Percentiles rank a stretch among this genome's conserved stretches.
Evolutionary conservation across 2,888 invertebrate genomes (phyloP).

Genomic region (Myopa testacea): DNA sequence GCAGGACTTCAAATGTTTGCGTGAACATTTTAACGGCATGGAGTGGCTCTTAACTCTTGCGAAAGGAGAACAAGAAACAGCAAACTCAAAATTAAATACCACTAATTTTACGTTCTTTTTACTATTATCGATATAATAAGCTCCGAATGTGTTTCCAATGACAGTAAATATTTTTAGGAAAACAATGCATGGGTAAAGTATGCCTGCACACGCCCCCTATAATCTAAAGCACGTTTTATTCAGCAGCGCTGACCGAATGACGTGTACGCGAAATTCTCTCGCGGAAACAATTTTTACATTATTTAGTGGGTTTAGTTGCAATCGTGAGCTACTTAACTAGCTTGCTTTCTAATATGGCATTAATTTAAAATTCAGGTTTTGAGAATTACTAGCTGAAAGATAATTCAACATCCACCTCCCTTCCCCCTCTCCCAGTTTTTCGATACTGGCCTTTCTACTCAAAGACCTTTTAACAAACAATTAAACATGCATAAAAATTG

Average conservation of each 20-base stretch:
- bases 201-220: neutral
- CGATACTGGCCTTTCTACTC: too few species aligned
- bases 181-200: neutral
- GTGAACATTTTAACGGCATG: constrained; percentile 28
- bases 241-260: too few species aligned
- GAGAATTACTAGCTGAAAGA: too few species aligned
- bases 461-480: too few species aligned
- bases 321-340: neutral
- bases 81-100: constrained; percentile 17
- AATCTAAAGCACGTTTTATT: neutral
- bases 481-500: too few species aligned
- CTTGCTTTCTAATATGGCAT: neutral
- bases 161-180: neutral
- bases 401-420: too few species aligned
- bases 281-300: too few species aligned
- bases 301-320: neutral
- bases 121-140: constrained; percentile 25
- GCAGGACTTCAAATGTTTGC: constrained; percentile 38
- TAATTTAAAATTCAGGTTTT: neutral
- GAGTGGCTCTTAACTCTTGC: constrained; percentile 4
- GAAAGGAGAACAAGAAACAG: neutral
- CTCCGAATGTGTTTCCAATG: neutral
- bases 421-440: too few species aligned
- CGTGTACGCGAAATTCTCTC: too few species aligned
- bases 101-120: constrained; percentile 13